Percentiles rank a stretch among this genome's conserved stretches.
phyloP scores from a whole-genome alignment of 2,888 invertebrate species.

The Drosophila pseudotalamancana region DNA sequence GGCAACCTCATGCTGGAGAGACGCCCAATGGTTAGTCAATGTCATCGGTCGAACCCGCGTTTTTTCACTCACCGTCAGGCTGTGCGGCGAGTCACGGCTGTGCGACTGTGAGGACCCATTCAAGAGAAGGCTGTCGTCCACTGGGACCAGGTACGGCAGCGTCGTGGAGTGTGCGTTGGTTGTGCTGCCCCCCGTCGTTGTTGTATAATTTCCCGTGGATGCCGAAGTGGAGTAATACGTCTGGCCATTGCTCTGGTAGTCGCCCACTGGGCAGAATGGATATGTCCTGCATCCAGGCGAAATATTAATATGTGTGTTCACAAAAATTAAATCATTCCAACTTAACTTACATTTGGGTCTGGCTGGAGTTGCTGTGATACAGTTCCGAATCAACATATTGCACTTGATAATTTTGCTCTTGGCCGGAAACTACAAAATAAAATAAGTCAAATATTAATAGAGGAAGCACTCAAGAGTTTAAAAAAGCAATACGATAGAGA shows the following conservation, averaged over 20 bases:
- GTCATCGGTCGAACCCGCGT: constrained; percentile 41
- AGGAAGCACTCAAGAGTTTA: too few relatives aligned
- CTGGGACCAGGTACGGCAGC: constrained; percentile 88
- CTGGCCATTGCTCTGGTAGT: constrained; percentile 84
- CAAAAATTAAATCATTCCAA: not conserved
- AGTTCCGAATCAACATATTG: constrained; percentile 91
- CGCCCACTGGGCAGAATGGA: constrained; percentile 91
- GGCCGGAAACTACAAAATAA: constrained; percentile 81
- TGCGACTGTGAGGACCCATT: constrained; percentile 85
- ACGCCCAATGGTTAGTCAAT: constrained; percentile 53
- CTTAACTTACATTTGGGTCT: constrained; percentile 86
- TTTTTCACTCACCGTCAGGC: constrained; percentile 87
- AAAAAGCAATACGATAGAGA: too few relatives aligned
- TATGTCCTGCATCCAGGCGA: constrained; percentile 86
- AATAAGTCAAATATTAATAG: too few relatives aligned
- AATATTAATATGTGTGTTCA: constrained; percentile 6
- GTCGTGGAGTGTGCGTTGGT: constrained; percentile 84
- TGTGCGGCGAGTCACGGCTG: constrained; percentile 88
- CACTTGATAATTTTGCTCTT: constrained; percentile 87
- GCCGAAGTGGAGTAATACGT: constrained; percentile 88
- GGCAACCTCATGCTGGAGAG: constrained; percentile 82
- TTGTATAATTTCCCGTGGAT: constrained; percentile 85
- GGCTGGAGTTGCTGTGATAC: constrained; percentile 87
- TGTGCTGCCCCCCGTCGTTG: constrained; percentile 79
- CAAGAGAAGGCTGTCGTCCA: constrained; percentile 88